Evolutionary conservation across 2,888 invertebrate species (phyloP), one percentile per base, ranked within the genome.

Genomic region (Chalcis sispes): DNA sequence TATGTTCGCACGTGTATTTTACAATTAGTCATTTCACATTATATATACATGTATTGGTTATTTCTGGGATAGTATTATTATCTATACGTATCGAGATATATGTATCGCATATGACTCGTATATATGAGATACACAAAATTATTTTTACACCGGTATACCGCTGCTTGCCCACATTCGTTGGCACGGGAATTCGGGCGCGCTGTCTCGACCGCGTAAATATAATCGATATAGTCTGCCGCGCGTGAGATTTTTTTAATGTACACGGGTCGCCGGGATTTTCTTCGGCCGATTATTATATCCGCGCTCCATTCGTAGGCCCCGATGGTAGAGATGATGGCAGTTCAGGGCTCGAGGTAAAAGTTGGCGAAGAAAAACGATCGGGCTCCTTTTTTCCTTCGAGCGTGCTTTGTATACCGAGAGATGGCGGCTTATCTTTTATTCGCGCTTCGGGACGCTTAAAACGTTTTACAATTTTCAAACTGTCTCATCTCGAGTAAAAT

Each of bases 341-440:
- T 2, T 13, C 7, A 42, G 42, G 29, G 46, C 2, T 18, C 8
- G 58, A 4, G 64, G 18, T n/a, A 27, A 75, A 66, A 75, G 77
- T 79, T 77, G 77, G 72, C 77, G 69, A 59, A 70, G 75, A 72
- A 71, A 77, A 78, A 62, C 77, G 78, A 70, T 72, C 71, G 71
- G 46, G 27, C 20, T 36, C 20, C n/a, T 70, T 71, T 72, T 72
- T 75, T 62, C 23, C 50, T 23, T 40, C 42, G 62, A 48, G 72
- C 72, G 77, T 77, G 75, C 72, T 50, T 59, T 58, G 77, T 74
- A 74, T 77, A 59, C 67, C 42, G 42, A 62, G 25, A n/a, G 52
- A 36, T 32, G 59, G 18, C n/a, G n/a, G n/a, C n/a, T 32, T 1
- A 15, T 23, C 50, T 13, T 46, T 3, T 25, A 15, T 27, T 42